phyloP scores from a whole-genome alignment of 2,113 vertebrate species.

The Mustela nigripes region DNA sequence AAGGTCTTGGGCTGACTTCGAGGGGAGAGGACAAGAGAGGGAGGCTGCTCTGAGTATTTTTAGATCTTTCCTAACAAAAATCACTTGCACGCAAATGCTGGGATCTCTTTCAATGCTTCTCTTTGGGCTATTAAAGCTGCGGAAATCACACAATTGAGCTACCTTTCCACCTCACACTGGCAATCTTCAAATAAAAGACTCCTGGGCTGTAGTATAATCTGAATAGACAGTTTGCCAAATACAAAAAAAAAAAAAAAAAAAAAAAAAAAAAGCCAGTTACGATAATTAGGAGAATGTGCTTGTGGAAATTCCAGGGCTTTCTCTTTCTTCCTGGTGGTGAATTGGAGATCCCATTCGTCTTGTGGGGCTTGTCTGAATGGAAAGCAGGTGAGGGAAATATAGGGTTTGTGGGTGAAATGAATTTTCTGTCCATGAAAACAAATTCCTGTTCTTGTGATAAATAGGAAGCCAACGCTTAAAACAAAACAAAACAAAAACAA shows the following conservation, averaged over 20 bases:
- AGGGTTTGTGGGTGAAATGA: slow-evolving; percentile 77
- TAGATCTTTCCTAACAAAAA: slow-evolving; percentile 72
- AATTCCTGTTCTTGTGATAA: slow-evolving; percentile 77
- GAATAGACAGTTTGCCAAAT: slow-evolving; percentile 69
- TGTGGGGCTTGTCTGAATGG: slow-evolving; percentile 65
- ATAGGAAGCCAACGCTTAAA: slow-evolving; percentile 56
- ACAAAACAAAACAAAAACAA: not conserved
- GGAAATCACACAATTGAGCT: slow-evolving; percentile 66
- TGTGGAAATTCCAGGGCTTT: slow-evolving; percentile 68
- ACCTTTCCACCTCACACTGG: slow-evolving; percentile 42
- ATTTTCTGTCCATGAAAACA: slow-evolving; percentile 76
- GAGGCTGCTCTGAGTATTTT: slow-evolving; percentile 50
- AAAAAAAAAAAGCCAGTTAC: slow-evolving; percentile 60
- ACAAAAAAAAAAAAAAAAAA: slow-evolving; percentile 28
- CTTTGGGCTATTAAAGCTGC: slow-evolving; percentile 64
- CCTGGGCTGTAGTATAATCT: slow-evolving; percentile 71
- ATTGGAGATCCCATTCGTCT: slow-evolving; percentile 73
- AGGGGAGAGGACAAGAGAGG: slow-evolving; percentile 18
- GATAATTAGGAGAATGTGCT: slow-evolving; percentile 68
- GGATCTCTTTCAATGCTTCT: slow-evolving; percentile 54
- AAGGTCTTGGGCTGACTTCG: not conserved
- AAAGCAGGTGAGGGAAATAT: slow-evolving; percentile 55
- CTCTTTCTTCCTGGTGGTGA: slow-evolving; percentile 69
- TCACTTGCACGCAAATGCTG: slow-evolving; percentile 34
- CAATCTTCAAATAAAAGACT: slow-evolving; percentile 69